A percentile compares a stretch with the other conserved stretches of the same genome.
These are phyloP conservation scores for Cydia pomonella DNA, from an alignment of 1,140 invertebrate genomes.

Conservation along the genomic window DNA sequence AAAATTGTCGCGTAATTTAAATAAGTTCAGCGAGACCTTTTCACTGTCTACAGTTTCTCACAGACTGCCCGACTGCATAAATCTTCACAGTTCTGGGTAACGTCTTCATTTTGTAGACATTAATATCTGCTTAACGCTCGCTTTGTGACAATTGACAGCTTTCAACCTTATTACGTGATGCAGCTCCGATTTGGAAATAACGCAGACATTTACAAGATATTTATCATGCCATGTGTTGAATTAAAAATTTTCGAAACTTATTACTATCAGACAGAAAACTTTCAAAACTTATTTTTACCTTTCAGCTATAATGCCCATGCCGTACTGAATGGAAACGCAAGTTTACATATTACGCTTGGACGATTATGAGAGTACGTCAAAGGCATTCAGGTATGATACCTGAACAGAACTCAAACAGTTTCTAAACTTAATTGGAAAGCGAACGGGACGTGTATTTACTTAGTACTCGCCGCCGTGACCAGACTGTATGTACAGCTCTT, in stretches of 20 bases:
- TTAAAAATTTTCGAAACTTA: slow-evolving; percentile 11
- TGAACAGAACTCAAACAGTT: slow-evolving; percentile 59
- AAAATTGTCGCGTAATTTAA: slow-evolving; percentile 77
- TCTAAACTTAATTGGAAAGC: slow-evolving; percentile 68
- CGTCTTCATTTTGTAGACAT: slow-evolving; percentile 53
- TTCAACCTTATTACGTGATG: slow-evolving; percentile 36
- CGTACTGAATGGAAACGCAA: slow-evolving; percentile 38
- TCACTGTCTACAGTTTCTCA: slow-evolving; percentile 60
- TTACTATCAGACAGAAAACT: neutral
- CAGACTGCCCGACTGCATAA: slow-evolving; percentile 59
- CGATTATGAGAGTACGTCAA: slow-evolving; percentile 65
- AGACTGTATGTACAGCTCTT: slow-evolving; percentile 65
- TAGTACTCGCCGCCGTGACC: slow-evolving; percentile 57
- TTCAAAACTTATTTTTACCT: neutral
- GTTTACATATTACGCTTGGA: slow-evolving; percentile 48
- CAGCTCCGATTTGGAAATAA: neutral
- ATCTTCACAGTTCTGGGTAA: slow-evolving; percentile 48
- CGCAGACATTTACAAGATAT: neutral
- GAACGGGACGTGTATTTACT: slow-evolving; percentile 62
- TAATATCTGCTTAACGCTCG: slow-evolving; percentile 36
- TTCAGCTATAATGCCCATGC: neutral
- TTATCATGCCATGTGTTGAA: neutral
- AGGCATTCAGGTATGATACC: slow-evolving; percentile 62
- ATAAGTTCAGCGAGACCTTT: slow-evolving; percentile 68
- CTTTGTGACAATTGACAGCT: slow-evolving; percentile 22